Evolutionary conservation across 1,140 invertebrate genomes (phyloP).

Genomic region (Zaprionus inermis): DNA sequence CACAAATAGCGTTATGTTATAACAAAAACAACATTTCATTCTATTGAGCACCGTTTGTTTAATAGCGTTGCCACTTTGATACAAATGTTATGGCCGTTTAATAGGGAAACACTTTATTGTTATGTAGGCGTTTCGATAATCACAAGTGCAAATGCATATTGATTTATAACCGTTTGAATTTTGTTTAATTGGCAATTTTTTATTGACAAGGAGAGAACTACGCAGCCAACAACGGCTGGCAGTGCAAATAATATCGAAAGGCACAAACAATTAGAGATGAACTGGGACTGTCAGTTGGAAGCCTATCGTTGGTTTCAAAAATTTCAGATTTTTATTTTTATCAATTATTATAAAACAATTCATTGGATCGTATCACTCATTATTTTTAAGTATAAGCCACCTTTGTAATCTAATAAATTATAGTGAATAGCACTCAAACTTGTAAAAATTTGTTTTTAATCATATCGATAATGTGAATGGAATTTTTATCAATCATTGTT

Average conservation of each 20-base stretch:
- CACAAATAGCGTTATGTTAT: constrained; percentile 30
- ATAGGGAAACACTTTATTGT: not conserved
- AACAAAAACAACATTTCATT: constrained; percentile 48
- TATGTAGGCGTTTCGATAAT: not conserved
- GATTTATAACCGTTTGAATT: constrained; percentile 15
- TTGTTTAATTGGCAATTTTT: constrained; percentile 6
- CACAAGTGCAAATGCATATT: constrained; percentile 1
- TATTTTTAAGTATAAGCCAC: not conserved
- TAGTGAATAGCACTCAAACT: not conserved
- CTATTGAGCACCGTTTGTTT: constrained; percentile 42
- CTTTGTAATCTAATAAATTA: not conserved
- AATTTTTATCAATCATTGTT: not conserved
- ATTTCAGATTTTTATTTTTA: not conserved
- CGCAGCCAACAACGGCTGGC: constrained; percentile 8
- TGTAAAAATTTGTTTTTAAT: not conserved
- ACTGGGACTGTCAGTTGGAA: not conserved
- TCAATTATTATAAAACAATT: not conserved
- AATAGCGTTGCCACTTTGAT: constrained; percentile 28
- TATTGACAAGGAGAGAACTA: not conserved
- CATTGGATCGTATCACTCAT: not conserved
- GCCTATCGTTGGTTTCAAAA: not conserved
- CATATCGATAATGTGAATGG: constrained; percentile 2
- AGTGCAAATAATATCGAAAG: constrained; percentile 2
- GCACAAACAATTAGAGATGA: constrained; percentile 8
- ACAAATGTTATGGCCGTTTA: not conserved